Percentiles rank a stretch among this genome's conserved stretches.
Evolutionary conservation across 2,113 vertebrate species (phyloP).

Genomic region (Pluvialis apricaria): DNA sequence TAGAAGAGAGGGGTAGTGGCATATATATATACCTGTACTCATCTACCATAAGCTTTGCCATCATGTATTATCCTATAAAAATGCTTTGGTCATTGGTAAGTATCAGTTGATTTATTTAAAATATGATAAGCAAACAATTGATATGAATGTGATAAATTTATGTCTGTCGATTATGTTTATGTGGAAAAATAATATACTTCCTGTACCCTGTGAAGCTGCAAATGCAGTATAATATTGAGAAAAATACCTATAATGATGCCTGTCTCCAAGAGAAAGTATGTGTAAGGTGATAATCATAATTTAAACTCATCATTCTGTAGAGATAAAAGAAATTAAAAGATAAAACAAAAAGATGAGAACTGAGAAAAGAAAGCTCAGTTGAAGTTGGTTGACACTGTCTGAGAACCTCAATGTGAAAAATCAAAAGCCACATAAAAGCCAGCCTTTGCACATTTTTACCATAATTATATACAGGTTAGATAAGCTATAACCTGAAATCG

Average conservation of each 20-base stretch:
- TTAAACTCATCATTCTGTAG: not conserved
- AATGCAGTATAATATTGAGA: not conserved
- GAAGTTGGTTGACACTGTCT: not conserved
- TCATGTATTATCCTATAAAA: not conserved
- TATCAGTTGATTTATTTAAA: not conserved
- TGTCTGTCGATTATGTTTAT: not conserved
- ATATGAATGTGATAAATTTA: not conserved
- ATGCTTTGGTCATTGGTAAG: not conserved
- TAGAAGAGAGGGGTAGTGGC: accelerated
- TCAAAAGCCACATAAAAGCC: not conserved
- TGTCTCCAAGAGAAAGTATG: not conserved
- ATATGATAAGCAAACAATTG: not conserved
- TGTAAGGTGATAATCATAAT: not conserved
- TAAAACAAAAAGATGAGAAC: not conserved
- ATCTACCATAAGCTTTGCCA: not conserved
- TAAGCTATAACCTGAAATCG: not conserved
- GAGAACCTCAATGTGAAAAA: not conserved
- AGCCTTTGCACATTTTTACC: not conserved
- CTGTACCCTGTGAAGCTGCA: not conserved
- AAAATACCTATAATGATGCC: not conserved
- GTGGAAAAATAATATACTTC: not conserved
- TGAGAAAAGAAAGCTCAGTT: not conserved
- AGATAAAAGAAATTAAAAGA: not conserved
- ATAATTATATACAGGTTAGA: not conserved
- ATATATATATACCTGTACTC: not conserved